Base-by-base conservation (phyloP, 2,797 vertebrate species). In the Fistularia commersonii region DNA sequence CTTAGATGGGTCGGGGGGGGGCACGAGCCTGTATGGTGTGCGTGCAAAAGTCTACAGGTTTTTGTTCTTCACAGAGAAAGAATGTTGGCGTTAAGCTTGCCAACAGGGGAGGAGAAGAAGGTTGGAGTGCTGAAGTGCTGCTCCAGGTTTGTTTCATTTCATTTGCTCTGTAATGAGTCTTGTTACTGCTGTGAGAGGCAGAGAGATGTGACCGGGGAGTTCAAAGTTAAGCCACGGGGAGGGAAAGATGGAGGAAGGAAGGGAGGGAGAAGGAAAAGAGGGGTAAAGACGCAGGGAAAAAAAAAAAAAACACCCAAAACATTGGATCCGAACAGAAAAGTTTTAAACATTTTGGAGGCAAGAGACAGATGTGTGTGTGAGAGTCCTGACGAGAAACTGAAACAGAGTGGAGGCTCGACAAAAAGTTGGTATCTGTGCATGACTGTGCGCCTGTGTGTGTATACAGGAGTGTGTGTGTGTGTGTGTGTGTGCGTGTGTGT, bases 351-450 rank as follows among this genome's bases (percentile, higher is more conserved):
- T 76, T 69, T 67, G 35, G 50, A 73, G 54, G 61, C 52, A 50
- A 51, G 53, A 48, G 65, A 58, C 15, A 55, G 58, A 63, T 8
- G 38, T 32, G 36, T 40, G 39, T 11, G 4, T 11, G 11, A 12
- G 12, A 9, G 39, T 66, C 59, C 74, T 56, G 61, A 73, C 77
- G 68, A 66, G 70, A 79, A 80, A 73, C 74, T 57, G 52, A 79
- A 75, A 76, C 78, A 70, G 3, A 43, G 45, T 66, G 74, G 67
- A 70, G 74, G 61, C 68, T 62, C 77, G 71, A 81, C 2, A 23
- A 80, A 81, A 86, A 87, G 75, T 85, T 84, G 68, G 62, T 60
- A 70, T 71, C 74, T 79, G 64, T 84, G 72, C 72, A 80, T 86
- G 86, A 86, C 80, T 84, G 66, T 83, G 77, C 66, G 69, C 81